Conservation (phyloP, 2,113 vertebrate species). For the Sylvilagus bachmani region DNA sequence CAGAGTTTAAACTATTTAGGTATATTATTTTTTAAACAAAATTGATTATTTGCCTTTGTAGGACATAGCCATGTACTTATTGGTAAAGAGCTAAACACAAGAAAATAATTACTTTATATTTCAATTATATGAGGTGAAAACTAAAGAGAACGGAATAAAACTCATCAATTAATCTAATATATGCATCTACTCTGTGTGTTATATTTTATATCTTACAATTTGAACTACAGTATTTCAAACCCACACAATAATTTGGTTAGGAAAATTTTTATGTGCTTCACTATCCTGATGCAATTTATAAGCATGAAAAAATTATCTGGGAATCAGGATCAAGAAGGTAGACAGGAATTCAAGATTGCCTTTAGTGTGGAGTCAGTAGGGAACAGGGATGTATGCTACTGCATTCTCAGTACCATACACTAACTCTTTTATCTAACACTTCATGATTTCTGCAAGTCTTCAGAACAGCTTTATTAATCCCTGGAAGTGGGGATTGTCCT, state of each 20-base stretch:
- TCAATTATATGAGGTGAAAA: not conserved
- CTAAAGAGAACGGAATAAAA: not conserved
- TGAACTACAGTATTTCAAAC: not conserved
- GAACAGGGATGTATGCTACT: not conserved
- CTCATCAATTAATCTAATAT: not conserved
- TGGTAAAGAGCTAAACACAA: constrained; percentile 29
- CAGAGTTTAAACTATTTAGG: not conserved
- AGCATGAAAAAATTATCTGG: not conserved
- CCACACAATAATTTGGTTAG: not conserved
- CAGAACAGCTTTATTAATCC: not conserved
- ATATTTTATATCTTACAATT: constrained; percentile 9
- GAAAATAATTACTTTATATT: not conserved
- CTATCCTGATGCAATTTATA: not conserved
- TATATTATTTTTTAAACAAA: constrained; percentile 48
- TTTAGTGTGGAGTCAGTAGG: not conserved
- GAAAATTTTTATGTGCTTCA: not conserved
- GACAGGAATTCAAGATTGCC: not conserved
- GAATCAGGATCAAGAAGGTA: not conserved
- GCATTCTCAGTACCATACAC: not conserved
- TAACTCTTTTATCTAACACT: not conserved
- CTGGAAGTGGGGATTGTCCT: not conserved
- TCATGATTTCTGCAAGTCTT: not conserved
- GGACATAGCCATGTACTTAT: not conserved
- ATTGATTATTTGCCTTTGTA: not conserved
- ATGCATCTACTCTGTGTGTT: not conserved